Evolutionary conservation across 53 echinoderm and acorn worm genomes (phyloP).

Genomic region (Arbacia lixula): DNA sequence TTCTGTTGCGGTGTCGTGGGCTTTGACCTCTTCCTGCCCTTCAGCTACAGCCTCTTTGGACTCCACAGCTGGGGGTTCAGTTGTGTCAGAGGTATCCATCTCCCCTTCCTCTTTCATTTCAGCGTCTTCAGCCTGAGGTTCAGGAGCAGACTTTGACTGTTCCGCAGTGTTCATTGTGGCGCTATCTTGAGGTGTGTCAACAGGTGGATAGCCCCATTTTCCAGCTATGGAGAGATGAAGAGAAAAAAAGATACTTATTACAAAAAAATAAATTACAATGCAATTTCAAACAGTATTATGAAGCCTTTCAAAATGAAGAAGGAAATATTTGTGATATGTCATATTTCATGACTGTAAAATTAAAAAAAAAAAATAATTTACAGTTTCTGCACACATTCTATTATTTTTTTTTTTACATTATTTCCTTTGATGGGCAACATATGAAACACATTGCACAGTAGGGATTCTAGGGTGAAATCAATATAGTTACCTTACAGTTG

Average conservation of each 20-base stretch:
- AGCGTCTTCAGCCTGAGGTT: neutral
- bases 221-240: conserved; percentile 16
- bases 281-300: too few relatives aligned
- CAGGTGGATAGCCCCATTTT: conserved; percentile 25
- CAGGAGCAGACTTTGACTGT: neutral
- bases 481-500: too few relatives aligned
- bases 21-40: neutral
- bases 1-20: neutral
- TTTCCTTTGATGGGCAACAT: too few relatives aligned
- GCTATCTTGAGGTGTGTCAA: neutral
- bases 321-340: too few relatives aligned
- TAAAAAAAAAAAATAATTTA: too few relatives aligned
- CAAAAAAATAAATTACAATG: too few relatives aligned
- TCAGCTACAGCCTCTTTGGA: neutral
- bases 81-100: neutral
- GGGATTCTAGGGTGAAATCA: too few relatives aligned
- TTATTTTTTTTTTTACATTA: too few relatives aligned
- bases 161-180: conserved; percentile 30
- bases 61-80: neutral
- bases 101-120: neutral
- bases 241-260: neutral
- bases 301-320: too few relatives aligned
- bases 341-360: too few relatives aligned
- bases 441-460: too few relatives aligned
- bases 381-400: too few relatives aligned